phyloP scores from a whole-genome alignment of 1,140 invertebrate genomes.

The Lordiphosa collinella region DNA sequence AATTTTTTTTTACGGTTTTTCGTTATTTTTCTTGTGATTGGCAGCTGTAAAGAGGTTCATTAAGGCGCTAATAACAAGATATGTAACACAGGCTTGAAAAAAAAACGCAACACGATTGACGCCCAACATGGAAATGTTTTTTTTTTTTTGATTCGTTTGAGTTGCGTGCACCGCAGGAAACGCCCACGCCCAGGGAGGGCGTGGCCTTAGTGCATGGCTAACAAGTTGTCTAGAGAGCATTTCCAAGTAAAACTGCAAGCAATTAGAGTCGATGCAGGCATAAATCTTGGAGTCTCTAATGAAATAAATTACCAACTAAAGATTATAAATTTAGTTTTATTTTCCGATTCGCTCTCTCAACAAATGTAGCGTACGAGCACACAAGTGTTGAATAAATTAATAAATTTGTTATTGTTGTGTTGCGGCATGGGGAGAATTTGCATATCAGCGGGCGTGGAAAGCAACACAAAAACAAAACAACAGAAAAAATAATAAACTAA shows the following conservation, averaged over 20 bases:
- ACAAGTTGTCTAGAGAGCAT: not conserved
- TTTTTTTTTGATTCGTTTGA: no score
- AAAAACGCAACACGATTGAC: not conserved
- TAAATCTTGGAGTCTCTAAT: slow-evolving; percentile 2
- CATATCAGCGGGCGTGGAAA: slow-evolving; percentile 9
- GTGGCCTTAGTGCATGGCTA: slow-evolving; percentile 3
- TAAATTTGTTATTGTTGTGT: slow-evolving; percentile 8
- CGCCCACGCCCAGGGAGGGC: slow-evolving; percentile 7
- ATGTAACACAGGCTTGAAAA: slow-evolving; percentile 2
- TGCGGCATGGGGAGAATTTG: slow-evolving; percentile 1
- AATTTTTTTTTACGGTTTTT: not conserved
- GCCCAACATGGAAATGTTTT: not conserved
- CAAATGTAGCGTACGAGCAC: slow-evolving; percentile 10
- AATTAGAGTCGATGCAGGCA: slow-evolving; percentile 1
- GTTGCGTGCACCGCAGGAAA: slow-evolving; percentile 4
- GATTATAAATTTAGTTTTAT: slow-evolving; percentile 8
- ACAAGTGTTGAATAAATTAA: slow-evolving; percentile 12
- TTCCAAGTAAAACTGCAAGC: slow-evolving; percentile 3
- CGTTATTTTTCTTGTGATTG: slow-evolving; percentile 3
- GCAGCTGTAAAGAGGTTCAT: slow-evolving; percentile 11
- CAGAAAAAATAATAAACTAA: slow-evolving; percentile 7
- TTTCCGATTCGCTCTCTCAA: not conserved
- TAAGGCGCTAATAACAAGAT: slow-evolving; percentile 10
- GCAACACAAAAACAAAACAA: slow-evolving; percentile 5
- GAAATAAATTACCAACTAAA: slow-evolving; percentile 8